Evolutionary conservation across 2,888 invertebrate genomes (phyloP).

Genomic region (Eledona agricola): DNA sequence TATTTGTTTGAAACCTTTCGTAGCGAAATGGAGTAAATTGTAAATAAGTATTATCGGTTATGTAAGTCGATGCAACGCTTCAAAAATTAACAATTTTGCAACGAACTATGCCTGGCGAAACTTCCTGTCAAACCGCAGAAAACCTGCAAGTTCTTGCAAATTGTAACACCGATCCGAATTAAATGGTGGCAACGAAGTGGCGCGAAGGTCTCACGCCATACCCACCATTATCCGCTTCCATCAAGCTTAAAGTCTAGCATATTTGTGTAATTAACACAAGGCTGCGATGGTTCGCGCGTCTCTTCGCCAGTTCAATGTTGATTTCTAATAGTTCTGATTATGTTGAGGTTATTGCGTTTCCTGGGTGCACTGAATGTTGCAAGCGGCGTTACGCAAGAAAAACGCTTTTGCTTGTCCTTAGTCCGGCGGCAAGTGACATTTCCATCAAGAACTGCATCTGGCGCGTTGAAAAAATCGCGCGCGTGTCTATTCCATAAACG

Average conservation of each 20-base stretch:
- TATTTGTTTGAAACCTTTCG: too few species aligned
- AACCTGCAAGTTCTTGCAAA: constrained; percentile 12
- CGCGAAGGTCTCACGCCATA: constrained; percentile 45
- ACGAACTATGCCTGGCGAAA: constrained; percentile 14
- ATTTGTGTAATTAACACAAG: constrained; percentile 54
- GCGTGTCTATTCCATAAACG: constrained; percentile 32
- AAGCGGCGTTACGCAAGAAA: constrained; percentile 23
- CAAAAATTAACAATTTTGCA: constrained; percentile 13
- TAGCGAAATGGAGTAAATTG: too few species aligned
- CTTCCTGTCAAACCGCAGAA: constrained; percentile 15
- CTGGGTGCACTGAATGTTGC: constrained; percentile 16
- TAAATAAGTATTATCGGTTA: too few species aligned
- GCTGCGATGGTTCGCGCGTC: constrained; percentile 52
- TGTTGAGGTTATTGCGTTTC: constrained; percentile 15
- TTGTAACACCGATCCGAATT: constrained; percentile 22
- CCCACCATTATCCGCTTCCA: constrained; percentile 45
- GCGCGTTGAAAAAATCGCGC: not conserved
- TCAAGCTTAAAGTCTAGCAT: constrained; percentile 47
- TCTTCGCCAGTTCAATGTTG: constrained; percentile 43
- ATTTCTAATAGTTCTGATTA: constrained; percentile 14
- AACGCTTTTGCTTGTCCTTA: constrained; percentile 26
- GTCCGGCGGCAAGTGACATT: constrained; percentile 29
- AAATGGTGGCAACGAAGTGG: constrained; percentile 38
- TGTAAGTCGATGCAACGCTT: constrained; percentile 12
- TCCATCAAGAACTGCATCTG: constrained; percentile 13